These are phyloP conservation scores for Sander lucioperca DNA, from an alignment of 2,113 vertebrate species.

Conservation along the genomic window DNA sequence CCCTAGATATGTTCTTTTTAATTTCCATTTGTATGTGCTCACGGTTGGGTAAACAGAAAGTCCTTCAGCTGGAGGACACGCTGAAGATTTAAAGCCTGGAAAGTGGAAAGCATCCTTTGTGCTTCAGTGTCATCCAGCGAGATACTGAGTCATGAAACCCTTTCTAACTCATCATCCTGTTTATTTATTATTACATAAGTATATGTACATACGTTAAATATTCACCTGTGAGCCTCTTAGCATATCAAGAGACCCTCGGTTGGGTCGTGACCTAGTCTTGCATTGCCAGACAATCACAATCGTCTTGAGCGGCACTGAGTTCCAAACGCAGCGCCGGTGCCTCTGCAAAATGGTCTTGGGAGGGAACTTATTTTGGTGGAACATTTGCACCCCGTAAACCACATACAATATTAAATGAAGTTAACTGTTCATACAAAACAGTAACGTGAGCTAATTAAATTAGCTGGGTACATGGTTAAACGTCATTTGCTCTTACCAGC, in stretches of 20 bases:
- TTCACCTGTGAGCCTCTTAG: not conserved
- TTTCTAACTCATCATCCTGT: not conserved
- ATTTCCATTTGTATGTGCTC: not conserved
- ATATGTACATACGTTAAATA: not conserved
- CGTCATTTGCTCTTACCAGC: too few species aligned
- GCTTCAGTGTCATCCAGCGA: not conserved
- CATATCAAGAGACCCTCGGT: not conserved
- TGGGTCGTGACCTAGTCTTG: too few species aligned
- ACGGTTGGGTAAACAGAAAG: not conserved
- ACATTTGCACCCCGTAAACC: too few species aligned
- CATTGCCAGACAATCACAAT: too few species aligned
- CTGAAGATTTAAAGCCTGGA: not conserved
- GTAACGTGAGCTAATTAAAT: too few species aligned
- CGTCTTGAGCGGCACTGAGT: too few species aligned
- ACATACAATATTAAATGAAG: too few species aligned
- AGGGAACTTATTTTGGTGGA: too few species aligned
- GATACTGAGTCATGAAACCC: not conserved
- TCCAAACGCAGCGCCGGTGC: too few species aligned
- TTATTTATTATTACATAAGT: not conserved
- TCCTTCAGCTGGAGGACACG: conserved; percentile 4
- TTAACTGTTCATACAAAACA: too few species aligned
- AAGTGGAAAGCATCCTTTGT: conserved; percentile 3
- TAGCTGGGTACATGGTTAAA: too few species aligned
- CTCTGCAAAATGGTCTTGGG: too few species aligned
- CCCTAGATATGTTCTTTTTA: not conserved